Evolutionary conservation across 2,888 invertebrate species (phyloP).

Genomic region (Acronicta leporina): DNA sequence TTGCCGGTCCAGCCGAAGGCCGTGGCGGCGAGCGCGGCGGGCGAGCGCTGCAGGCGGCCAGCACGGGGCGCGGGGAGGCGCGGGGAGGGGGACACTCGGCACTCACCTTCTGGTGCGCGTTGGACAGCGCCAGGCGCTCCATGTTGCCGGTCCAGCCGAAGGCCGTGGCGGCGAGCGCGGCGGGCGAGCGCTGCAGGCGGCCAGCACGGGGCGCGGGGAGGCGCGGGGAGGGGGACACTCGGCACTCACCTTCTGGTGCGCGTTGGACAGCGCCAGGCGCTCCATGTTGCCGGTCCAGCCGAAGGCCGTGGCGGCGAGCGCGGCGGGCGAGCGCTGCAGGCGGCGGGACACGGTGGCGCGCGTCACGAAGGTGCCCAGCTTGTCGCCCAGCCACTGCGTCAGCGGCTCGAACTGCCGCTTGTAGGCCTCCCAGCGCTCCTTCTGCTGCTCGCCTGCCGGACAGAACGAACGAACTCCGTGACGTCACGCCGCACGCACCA

Average conservation of each 20-base stretch:
- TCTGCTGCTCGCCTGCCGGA: slow-evolving; percentile 87
- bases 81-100: too few species aligned
- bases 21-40: too few species aligned
- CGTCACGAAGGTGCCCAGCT: slow-evolving; percentile 92
- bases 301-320: slow-evolving; percentile 98
- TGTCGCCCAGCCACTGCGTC: slow-evolving; percentile 96
- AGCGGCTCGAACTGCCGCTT: slow-evolving; percentile 96
- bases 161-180: too few species aligned
- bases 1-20: too few species aligned
- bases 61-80: too few species aligned
- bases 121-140: too few species aligned
- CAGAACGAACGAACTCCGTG: not conserved
- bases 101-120: too few species aligned
- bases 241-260: slow-evolving; percentile 96
- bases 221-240: slow-evolving; percentile 64
- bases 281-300: slow-evolving; percentile 99
- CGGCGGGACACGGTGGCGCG: slow-evolving; percentile 96
- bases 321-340: slow-evolving; percentile 97
- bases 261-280: slow-evolving; percentile 97
- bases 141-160: too few species aligned
- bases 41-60: too few species aligned
- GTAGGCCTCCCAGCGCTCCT: slow-evolving; percentile 93
- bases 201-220: slow-evolving; percentile 69
- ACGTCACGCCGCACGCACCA: not conserved
- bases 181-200: too few species aligned